These are phyloP conservation scores for Eristalinus aeneus DNA, from an alignment of 2,888 invertebrate species.

Conservation along the genomic window DNA sequence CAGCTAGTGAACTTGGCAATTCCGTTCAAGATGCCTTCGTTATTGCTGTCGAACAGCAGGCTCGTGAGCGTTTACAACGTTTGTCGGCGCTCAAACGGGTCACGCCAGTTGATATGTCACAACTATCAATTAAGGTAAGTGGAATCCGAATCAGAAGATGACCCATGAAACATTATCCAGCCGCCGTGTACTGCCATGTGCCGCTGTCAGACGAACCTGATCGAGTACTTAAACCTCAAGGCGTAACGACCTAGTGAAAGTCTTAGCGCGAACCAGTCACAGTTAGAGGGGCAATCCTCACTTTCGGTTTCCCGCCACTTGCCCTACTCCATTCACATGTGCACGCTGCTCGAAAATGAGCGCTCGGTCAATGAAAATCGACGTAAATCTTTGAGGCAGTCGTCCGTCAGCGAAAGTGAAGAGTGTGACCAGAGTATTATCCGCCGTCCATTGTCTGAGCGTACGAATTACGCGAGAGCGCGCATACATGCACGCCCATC, in stretches of 20 bases:
- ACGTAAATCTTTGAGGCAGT: constrained; percentile 9
- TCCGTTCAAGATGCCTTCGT: constrained; percentile 98
- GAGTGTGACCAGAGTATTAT: constrained; percentile 47
- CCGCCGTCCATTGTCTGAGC: constrained; percentile 20
- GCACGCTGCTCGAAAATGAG: constrained; percentile 18
- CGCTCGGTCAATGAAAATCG: constrained; percentile 1
- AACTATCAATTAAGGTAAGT: constrained; percentile 91
- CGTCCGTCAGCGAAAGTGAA: constrained; percentile 38
- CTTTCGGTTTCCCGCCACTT: neutral
- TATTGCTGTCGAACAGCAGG: constrained; percentile 98
- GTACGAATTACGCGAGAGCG: neutral
- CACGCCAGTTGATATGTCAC: constrained; percentile 96
- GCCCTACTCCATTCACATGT: neutral
- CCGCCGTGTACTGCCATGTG: neutral
- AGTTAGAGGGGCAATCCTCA: neutral
- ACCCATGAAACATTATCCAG: neutral
- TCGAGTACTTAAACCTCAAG: neutral
- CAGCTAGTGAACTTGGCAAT: constrained; percentile 93
- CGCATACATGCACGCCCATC: neutral
- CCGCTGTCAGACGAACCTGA: neutral
- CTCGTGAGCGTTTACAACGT: constrained; percentile 93
- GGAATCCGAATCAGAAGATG: neutral
- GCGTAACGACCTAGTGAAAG: neutral
- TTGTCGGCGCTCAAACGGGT: constrained; percentile 95
- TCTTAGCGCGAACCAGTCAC: neutral